phyloP scores from a whole-genome alignment of 2,113 vertebrate species.

The Petrocephalus microphthalmus region DNA sequence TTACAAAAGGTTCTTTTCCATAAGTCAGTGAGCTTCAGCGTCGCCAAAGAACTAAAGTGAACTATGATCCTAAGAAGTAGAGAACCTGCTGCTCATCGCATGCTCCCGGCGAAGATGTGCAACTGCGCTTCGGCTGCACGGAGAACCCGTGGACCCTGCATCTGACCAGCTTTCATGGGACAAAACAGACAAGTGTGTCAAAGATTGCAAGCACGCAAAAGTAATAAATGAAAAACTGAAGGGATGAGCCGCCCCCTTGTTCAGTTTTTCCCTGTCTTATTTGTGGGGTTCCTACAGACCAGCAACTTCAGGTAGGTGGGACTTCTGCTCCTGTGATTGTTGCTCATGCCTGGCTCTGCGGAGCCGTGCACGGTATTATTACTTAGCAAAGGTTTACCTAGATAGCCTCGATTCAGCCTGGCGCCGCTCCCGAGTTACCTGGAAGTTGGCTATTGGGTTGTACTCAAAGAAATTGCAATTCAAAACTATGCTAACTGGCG shows the following conservation, averaged over 20 bases:
- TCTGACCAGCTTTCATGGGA: constrained; percentile 54
- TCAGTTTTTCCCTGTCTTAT: constrained; percentile 86
- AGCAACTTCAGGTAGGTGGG: constrained; percentile 86
- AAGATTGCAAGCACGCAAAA: constrained; percentile 52
- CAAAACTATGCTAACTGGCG: neutral
- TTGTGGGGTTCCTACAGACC: constrained; percentile 83
- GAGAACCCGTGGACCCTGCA: constrained; percentile 53
- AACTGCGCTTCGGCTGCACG: constrained; percentile 41
- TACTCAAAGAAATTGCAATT: neutral
- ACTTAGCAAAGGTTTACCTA: neutral
- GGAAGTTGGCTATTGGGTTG: neutral
- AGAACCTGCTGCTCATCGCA: constrained; percentile 44
- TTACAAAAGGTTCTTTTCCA: constrained; percentile 36
- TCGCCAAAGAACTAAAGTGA: constrained; percentile 48
- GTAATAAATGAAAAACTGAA: constrained; percentile 63
- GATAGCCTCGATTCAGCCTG: neutral
- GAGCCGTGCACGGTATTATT: neutral
- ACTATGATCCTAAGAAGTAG: constrained; percentile 78
- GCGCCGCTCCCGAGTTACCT: neutral
- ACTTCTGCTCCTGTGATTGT: neutral
- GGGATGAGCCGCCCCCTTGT: constrained; percentile 91
- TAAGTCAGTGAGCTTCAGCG: constrained; percentile 39
- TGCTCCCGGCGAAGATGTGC: constrained; percentile 39
- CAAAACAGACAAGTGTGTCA: constrained; percentile 53
- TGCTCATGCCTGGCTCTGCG: neutral